A percentile compares a stretch with the other conserved stretches of the same genome.
Conservation (phyloP, 2,113 vertebrate species). For the Opisthocomus hoazin region DNA sequence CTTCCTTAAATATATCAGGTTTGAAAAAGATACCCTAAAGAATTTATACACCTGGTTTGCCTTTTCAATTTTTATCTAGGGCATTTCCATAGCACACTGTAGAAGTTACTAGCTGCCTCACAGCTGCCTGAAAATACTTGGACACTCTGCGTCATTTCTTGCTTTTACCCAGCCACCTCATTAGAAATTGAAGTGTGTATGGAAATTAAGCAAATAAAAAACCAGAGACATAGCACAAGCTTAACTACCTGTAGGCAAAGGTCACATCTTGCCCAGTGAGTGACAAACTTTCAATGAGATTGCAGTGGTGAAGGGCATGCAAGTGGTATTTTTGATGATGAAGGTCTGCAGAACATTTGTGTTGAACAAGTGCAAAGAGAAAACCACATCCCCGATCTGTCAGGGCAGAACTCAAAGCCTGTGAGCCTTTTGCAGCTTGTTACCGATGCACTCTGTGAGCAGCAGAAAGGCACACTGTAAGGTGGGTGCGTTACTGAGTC, state of each 20-base stretch:
- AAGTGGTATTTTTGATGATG: not conserved
- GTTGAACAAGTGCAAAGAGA: not conserved
- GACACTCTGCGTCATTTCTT: not conserved
- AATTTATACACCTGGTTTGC: not conserved
- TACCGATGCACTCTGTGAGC: not conserved
- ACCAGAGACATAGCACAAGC: not conserved
- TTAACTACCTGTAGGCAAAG: not conserved
- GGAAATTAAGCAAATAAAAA: not conserved
- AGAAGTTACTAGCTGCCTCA: not conserved
- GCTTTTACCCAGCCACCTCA: not conserved
- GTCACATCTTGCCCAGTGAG: not conserved
- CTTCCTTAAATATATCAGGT: not conserved
- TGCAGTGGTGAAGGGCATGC: not conserved
- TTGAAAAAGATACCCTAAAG: not conserved
- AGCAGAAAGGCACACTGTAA: rapidly evolving
- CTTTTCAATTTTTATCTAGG: not conserved
- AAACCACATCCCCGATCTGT: rapidly evolving
- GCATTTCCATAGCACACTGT: not conserved
- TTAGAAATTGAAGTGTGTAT: not conserved
- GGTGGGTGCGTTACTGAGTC: too few species aligned
- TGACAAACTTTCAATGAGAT: rapidly evolving
- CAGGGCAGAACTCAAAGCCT: not conserved
- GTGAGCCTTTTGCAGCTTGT: not conserved
- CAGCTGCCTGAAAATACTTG: not conserved
- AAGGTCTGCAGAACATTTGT: not conserved